A percentile compares a stretch with the other conserved stretches of the same genome.
Evolutionary conservation across 2,113 vertebrate species (phyloP).

Genomic region (Leucopsar rothschildi): DNA sequence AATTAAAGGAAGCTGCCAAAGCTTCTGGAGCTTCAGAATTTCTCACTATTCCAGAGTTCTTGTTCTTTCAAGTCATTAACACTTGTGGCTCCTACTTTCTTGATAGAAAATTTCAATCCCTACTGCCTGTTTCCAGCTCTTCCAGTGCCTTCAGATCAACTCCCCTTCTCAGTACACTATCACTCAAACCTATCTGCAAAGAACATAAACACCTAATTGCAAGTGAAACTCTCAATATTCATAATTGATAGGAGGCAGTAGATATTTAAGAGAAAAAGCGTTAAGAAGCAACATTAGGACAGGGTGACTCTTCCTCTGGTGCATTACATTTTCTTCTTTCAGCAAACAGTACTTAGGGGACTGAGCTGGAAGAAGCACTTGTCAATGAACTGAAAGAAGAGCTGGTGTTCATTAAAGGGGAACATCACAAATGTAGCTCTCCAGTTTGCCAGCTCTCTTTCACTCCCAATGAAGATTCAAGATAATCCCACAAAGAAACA

Average conservation of each 20-base stretch:
- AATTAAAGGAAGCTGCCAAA: not conserved
- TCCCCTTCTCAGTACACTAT: not conserved
- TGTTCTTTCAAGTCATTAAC: not conserved
- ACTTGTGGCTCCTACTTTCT: not conserved
- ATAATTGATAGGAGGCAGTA: not conserved
- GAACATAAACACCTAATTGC: not conserved
- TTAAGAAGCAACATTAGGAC: not conserved
- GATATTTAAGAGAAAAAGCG: not conserved
- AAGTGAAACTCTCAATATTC: not conserved
- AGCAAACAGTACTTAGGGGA: not conserved
- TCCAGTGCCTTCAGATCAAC: not conserved
- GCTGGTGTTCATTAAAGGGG: rapidly evolving
- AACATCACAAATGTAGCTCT: not conserved
- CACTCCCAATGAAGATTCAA: not conserved
- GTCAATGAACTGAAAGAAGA: not conserved
- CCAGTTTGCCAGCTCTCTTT: not conserved
- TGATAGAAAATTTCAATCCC: not conserved
- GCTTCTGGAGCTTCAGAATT: not conserved
- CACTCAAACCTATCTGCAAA: not conserved
- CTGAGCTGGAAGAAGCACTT: not conserved
- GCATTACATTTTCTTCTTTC: not conserved
- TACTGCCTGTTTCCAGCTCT: not conserved
- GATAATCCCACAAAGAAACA: not conserved
- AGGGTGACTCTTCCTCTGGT: not conserved
- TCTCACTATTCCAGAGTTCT: not conserved